Conservation (phyloP, 2,797 vertebrate species). For the Sibirionetta formosa region DNA sequence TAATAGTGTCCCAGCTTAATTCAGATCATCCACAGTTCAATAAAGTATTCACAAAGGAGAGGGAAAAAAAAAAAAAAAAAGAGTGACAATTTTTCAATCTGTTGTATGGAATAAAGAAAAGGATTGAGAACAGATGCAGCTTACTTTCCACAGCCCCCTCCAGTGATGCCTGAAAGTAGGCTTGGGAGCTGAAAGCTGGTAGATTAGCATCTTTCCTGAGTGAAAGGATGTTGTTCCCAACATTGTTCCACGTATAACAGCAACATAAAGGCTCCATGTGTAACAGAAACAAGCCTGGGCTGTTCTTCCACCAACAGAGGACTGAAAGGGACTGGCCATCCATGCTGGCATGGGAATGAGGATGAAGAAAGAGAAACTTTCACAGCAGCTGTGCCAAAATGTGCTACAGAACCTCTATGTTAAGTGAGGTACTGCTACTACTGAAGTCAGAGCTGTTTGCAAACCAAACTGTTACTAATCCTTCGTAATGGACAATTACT, state of each 20-base stretch:
- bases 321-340: not conserved
- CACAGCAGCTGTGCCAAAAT: not conserved
- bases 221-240: not conserved
- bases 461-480: not conserved
- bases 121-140: not conserved
- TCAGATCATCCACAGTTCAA: not conserved
- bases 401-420: not conserved
- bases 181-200: conserved; percentile 1
- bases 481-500: not conserved
- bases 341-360: not conserved
- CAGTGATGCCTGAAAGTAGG: not conserved
- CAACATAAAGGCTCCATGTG: fast-evolving
- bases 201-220: not conserved
- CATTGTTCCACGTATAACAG: not conserved
- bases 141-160: not conserved
- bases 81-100: not conserved
- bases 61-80: not conserved
- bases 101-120: not conserved
- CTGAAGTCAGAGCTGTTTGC: not conserved
- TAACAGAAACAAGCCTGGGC: not conserved
- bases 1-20: not conserved
- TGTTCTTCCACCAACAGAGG: not conserved
- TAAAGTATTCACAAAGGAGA: not conserved
- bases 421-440: not conserved
- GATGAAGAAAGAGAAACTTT: not conserved